A percentile compares a stretch with the other conserved stretches of the same genome.
These are phyloP conservation scores for Cetonia aurata DNA, from an alignment of 2,888 invertebrate genomes.

Conservation along the genomic window DNA sequence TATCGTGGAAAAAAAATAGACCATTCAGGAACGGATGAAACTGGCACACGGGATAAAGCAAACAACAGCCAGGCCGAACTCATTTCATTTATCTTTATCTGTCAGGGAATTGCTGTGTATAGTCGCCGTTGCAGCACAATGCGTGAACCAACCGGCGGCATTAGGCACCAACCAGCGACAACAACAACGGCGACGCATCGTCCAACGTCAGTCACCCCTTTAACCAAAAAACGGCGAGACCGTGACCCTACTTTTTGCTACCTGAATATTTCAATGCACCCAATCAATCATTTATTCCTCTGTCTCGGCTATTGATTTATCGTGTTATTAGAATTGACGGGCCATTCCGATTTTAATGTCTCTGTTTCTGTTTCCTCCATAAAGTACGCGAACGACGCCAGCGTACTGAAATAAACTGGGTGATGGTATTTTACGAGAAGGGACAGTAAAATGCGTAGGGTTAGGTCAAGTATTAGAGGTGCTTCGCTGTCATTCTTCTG, in stretches of 20 bases:
- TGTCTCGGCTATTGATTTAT: constrained; percentile 43
- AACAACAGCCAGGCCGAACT: constrained; percentile 48
- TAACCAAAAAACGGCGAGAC: constrained; percentile 37
- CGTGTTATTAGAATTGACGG: constrained; percentile 42
- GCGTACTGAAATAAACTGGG: constrained; percentile 8
- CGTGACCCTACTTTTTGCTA: constrained; percentile 46
- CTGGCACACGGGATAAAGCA: constrained; percentile 46
- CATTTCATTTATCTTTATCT: constrained; percentile 52
- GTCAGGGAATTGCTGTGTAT: constrained; percentile 46
- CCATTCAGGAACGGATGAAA: constrained; percentile 45
- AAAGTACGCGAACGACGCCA: constrained; percentile 17
- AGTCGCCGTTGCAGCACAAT: constrained; percentile 42
- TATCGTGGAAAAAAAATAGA: constrained; percentile 45
- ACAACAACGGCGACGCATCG: constrained; percentile 39
- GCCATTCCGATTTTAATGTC: constrained; percentile 37
- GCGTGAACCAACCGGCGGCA: constrained; percentile 38
- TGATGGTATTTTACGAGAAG: not conserved
- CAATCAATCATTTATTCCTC: constrained; percentile 45
- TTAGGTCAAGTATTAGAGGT: too few species aligned
- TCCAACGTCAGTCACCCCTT: constrained; percentile 42
- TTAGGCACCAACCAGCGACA: constrained; percentile 40
- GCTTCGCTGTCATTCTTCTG: too few species aligned
- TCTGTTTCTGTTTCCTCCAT: constrained; percentile 23
- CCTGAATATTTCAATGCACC: constrained; percentile 45
- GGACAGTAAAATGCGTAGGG: too few species aligned